phyloP scores from a whole-genome alignment of 2,113 vertebrate species.

The Pelecanoides urinatrix region DNA sequence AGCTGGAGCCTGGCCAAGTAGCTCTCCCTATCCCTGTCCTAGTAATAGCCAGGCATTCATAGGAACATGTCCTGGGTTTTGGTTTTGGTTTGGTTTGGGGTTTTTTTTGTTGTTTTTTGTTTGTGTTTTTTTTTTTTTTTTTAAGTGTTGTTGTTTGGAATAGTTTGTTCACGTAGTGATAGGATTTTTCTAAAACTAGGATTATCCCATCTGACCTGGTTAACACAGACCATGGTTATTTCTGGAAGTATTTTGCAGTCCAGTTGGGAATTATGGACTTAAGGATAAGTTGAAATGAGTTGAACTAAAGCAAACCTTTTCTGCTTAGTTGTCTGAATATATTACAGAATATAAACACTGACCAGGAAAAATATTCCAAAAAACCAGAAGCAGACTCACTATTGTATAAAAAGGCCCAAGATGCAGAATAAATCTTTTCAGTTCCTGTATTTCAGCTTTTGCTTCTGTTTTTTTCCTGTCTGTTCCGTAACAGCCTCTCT shows the following conservation, averaged over 20 bases:
- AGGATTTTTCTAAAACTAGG: neutral
- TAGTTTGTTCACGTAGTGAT: neutral
- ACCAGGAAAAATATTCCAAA: neutral
- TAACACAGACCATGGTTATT: neutral
- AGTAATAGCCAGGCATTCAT: neutral
- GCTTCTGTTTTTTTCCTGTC: neutral
- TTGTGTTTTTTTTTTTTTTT: neutral
- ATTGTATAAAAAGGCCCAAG: neutral
- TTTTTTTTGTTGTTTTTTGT: neutral
- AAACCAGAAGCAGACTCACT: neutral
- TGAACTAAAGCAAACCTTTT: neutral
- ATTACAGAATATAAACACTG: neutral
- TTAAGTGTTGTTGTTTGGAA: neutral
- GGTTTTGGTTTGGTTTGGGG: too few relatives aligned
- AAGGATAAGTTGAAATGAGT: neutral
- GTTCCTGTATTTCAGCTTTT: neutral
- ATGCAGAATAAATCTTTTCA: neutral
- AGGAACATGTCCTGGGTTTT: neutral
- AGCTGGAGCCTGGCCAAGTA: neutral
- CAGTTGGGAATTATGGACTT: accelerated
- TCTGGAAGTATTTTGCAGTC: neutral
- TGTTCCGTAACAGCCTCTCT: neutral
- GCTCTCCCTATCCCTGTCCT: neutral
- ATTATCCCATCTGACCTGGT: neutral
- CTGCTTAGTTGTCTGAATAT: neutral